Percentiles rank a stretch among this genome's conserved stretches.
Evolutionary conservation across 53 echinoderm and acorn worm species (phyloP).

Genomic region (Stichopus horrens): DNA sequence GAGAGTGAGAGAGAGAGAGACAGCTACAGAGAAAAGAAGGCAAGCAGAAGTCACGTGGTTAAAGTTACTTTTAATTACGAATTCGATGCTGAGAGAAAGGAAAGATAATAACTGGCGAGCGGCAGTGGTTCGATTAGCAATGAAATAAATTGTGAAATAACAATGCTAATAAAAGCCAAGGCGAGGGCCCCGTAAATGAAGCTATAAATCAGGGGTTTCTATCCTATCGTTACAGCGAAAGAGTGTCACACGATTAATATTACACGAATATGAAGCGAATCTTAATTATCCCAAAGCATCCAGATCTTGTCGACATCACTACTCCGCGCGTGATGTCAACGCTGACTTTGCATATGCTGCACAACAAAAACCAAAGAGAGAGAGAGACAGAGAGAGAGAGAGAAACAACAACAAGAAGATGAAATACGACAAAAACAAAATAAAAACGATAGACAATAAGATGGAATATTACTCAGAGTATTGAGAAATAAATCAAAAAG

Average conservation of each 20-base stretch:
- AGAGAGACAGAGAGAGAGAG: not conserved
- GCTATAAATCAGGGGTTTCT: slow-evolving; percentile 13
- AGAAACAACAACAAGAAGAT: not conserved
- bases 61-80: slow-evolving; percentile 36
- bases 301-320: slow-evolving; percentile 37
- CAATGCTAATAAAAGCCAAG: slow-evolving; percentile 1
- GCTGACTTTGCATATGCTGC: not conserved
- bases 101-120: slow-evolving; percentile 9
- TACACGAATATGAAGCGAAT: not conserved
- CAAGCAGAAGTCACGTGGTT: slow-evolving; percentile 25
- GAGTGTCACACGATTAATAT: slow-evolving; percentile 32
- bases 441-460: not conserved
- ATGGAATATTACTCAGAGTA: slow-evolving; percentile 4
- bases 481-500: slow-evolving; percentile 36
- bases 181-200: slow-evolving; percentile 28
- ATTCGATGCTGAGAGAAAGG: not conserved
- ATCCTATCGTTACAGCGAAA: not conserved
- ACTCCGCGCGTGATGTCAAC: slow-evolving; percentile 23
- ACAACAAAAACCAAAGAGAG: not conserved
- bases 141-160: slow-evolving; percentile 9
- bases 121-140: slow-evolving; percentile 30
- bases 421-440: not conserved
- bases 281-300: slow-evolving; percentile 2
- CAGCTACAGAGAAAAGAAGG: too few relatives aligned
- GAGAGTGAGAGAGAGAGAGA: too few relatives aligned